Evolutionary conservation across 53 echinoderm and acorn worm species (phyloP), one percentile per base, ranked within the genome.

Genomic region (Holothuria leucospilota): DNA sequence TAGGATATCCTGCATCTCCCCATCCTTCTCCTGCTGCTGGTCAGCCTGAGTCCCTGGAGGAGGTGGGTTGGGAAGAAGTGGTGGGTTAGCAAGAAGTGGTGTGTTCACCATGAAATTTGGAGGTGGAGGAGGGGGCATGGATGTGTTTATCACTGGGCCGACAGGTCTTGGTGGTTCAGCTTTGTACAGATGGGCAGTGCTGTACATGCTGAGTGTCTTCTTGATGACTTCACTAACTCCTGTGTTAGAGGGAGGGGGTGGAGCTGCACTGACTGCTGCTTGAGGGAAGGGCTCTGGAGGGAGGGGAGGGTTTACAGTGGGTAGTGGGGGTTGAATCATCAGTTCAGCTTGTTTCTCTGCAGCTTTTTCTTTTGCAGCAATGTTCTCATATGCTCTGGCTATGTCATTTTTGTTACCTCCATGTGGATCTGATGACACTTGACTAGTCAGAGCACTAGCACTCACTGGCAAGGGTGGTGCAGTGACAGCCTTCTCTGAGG

Each of bases 41-140:
- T 49, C 77, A 9, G 46, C 2, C 10, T 59, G 80, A 30, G 80
- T 59, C 16, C 60, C 60, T 62, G 80, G 80, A 14, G 80, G 80
- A 2, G 80, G 80, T 27, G 59, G 59, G 21, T 51, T 28, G 16
- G 80, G 60, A 24, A 61, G 80, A 26, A 61, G 80, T n/a, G 80
- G 80, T 18, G 80, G 80, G 21, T 18, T 18, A 16, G 56, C 56
- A 56, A 56, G 56, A 56, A 56, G 56, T 56, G 80, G 59, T 80
- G 29, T 8, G 13, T 27, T 30, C 67, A 67, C 75, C 49, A 74
- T 66, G 9, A 51, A 67, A 26, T 25, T n/a, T 27, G 84, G 84
- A 15, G 84, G 66, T 14, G 84, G 65, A 38, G 84, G 84, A 16
- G 84, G 84, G 20, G 65, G 84, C 84, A 84, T 30, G 14, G 68